Evolutionary conservation across 2,797 vertebrate genomes (phyloP).

Genomic region (Scarus forsteni): DNA sequence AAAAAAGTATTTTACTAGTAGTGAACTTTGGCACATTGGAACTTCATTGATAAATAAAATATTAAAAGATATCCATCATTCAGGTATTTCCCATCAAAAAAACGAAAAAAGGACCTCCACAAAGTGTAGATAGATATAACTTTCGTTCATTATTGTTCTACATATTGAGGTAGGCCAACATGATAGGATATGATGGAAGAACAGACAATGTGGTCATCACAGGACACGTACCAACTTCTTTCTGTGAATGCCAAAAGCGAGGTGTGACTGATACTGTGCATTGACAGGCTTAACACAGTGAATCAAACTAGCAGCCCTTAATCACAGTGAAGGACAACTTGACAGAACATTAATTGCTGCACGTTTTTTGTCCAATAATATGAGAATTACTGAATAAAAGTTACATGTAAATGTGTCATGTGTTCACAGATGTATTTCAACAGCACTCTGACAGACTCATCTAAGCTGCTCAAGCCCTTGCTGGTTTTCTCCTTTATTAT

Average conservation of each 20-base stretch:
- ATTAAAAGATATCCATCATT: no score
- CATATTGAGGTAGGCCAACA: no score
- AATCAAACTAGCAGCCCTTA: not conserved
- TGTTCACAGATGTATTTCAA: slow-evolving; percentile 97
- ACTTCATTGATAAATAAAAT: no score
- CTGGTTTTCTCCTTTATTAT: slow-evolving; percentile 97
- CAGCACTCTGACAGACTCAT: slow-evolving; percentile 95
- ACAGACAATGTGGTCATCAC: not conserved
- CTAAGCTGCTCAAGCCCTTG: slow-evolving; percentile 96
- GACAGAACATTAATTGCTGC: not conserved
- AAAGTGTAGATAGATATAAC: no score
- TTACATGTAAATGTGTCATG: slow-evolving; percentile 9
- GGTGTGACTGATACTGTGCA: not conserved
- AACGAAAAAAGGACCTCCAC: no score
- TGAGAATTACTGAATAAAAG: not conserved
- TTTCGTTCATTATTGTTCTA: no score
- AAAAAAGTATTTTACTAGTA: no score
- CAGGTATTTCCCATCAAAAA: no score
- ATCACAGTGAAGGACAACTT: not conserved
- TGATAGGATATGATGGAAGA: no score
- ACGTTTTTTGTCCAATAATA: not conserved
- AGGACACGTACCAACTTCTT: not conserved
- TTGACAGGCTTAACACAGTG: not conserved
- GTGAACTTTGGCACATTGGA: no score
- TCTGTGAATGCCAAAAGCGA: no score